These are phyloP conservation scores for Aplidium turbinatum DNA, from an alignment of 23 tunicate genomes.

Conservation along the genomic window DNA sequence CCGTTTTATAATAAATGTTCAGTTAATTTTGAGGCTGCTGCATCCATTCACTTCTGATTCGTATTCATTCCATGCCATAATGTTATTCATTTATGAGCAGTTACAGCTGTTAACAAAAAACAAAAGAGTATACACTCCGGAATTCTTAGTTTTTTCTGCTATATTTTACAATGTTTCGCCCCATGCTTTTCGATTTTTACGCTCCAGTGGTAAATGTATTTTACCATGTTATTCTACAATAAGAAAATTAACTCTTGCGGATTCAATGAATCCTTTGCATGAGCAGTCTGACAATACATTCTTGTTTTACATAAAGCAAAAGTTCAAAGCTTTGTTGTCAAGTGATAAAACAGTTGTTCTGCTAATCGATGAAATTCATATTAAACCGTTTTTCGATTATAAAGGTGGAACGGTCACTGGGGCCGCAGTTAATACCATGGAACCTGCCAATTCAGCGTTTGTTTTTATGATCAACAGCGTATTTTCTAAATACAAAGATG, in stretches of 20 bases:
- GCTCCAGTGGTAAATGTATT: conserved; percentile 9
- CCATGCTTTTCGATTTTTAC: conserved; percentile 18
- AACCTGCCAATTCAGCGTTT: conserved; percentile 25
- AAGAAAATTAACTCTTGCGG: conserved; percentile 1
- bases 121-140: not conserved
- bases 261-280: conserved; percentile 3
- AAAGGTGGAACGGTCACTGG: conserved; percentile 22
- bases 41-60: not conserved
- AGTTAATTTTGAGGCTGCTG: conserved; percentile 2
- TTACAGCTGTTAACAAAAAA: conserved; percentile 4
- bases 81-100: conserved; percentile 11
- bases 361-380: conserved; percentile 21
- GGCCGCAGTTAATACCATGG: not conserved
- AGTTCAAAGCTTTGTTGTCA: conserved; percentile 15
- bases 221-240: conserved; percentile 23
- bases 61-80: not conserved
- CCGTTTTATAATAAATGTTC: not conserved
- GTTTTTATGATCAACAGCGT: conserved; percentile 18
- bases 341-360: conserved; percentile 11
- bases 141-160: conserved; percentile 10
- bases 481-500: conserved; percentile 20
- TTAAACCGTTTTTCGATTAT: conserved; percentile 11
- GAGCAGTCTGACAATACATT: conserved; percentile 12
- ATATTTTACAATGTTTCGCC: conserved; percentile 14
- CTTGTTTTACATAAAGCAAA: conserved; percentile 28